These are phyloP conservation scores for Antheraea pernyi DNA, from an alignment of 1,140 invertebrate genomes.

Conservation along the genomic window DNA sequence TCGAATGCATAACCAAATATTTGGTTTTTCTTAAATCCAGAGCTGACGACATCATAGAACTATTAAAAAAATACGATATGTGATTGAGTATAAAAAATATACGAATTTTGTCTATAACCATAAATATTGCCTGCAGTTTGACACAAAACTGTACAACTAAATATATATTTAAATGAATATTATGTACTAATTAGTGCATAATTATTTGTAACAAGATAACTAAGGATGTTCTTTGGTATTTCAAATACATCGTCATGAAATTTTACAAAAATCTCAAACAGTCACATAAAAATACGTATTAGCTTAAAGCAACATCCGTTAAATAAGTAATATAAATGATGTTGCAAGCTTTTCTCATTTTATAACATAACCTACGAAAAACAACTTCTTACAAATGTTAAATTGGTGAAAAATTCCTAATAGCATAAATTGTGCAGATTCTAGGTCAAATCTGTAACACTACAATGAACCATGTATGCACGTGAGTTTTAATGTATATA, in stretches of 20 bases:
- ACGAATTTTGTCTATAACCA: too few relatives aligned
- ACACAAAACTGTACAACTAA: neutral
- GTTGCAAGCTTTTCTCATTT: too few relatives aligned
- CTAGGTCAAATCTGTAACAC: neutral
- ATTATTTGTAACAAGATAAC: neutral
- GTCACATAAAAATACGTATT: slow-evolving; percentile 1
- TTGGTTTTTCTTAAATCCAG: too few relatives aligned
- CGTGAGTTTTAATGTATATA: neutral
- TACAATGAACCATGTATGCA: neutral
- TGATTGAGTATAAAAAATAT: too few relatives aligned
- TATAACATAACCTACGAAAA: too few relatives aligned
- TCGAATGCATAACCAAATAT: too few relatives aligned
- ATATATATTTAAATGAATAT: neutral
- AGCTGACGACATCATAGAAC: too few relatives aligned
- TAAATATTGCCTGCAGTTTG: neutral
- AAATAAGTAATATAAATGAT: too few relatives aligned
- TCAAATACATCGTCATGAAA: neutral
- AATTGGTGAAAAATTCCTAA: neutral
- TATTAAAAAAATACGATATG: too few relatives aligned
- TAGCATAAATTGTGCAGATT: neutral
- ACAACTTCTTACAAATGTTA: too few relatives aligned
- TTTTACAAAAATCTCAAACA: neutral
- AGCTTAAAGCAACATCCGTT: too few relatives aligned
- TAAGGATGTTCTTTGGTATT: slow-evolving; percentile 1
- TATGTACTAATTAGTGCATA: neutral